Evolutionary conservation across 30 jellyfish, hydroid and myxozoan species (phyloP).

Genomic region (Mastigias papua): DNA sequence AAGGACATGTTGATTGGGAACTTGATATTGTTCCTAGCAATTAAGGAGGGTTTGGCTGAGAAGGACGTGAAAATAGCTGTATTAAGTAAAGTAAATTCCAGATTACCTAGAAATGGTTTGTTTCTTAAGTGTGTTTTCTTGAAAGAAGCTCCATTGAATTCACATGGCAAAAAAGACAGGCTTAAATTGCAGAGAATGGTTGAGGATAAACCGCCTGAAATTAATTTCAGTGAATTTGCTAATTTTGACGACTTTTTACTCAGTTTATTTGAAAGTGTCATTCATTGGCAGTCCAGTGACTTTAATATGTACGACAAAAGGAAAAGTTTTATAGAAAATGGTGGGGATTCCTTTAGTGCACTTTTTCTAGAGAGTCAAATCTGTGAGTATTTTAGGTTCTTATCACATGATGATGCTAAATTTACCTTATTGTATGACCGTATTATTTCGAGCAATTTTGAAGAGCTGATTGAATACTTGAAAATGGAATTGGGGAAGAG

Average conservation of each 20-base stretch:
- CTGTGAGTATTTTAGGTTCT: background rate
- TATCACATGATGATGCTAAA: background rate
- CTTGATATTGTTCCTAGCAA: constrained; percentile 37
- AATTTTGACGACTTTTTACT: constrained; percentile 17
- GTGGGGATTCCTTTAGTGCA: constrained; percentile 93
- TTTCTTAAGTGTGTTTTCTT: constrained; percentile 6
- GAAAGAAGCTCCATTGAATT: constrained; percentile 23
- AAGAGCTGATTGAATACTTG: constrained; percentile 4
- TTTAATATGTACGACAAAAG: constrained; percentile 8
- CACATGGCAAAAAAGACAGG: constrained; percentile 74
- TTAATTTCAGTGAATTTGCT: background rate
- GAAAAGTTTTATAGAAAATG: constrained; percentile 64
- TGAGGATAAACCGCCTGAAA: background rate
- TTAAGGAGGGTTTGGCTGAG: background rate
- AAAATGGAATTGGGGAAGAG: background rate
- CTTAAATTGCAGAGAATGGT: constrained; percentile 9
- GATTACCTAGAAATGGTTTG: constrained; percentile 13
- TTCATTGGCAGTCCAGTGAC: background rate
- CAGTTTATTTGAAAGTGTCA: background rate
- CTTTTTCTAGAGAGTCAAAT: constrained; percentile 66
- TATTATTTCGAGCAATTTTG: constrained; percentile 12
- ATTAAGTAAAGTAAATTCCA: background rate
- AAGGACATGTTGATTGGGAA: background rate
- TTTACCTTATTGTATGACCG: constrained; percentile 27
- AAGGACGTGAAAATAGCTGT: background rate